Conservation (phyloP, 2,113 vertebrate species). For the human region GRCh38 chr3:141531001-141531500, state of each 20-base stretch:
- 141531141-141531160: conserved; percentile 1
- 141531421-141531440: too few species aligned
- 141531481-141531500: too few species aligned
- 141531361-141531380: neutral
- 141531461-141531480: too few species aligned
- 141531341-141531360: conserved; percentile 10
- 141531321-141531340: neutral
- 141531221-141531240: conserved; percentile 27
- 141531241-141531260: too few species aligned
- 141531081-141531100: neutral
- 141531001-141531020: neutral
- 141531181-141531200: conserved; percentile 27
- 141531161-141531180: conserved; percentile 25
- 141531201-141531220: conserved; percentile 36
- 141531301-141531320: neutral
- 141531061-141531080: conserved; percentile 13
- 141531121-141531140: neutral
- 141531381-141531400: neutral
- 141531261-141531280: neutral
- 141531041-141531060: conserved; percentile 31
- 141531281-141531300: conserved; percentile 27
- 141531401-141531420: neutral
- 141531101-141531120: neutral
- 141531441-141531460: neutral
- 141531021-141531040: conserved; percentile 9